phyloP scores from a whole-genome alignment of 1,140 invertebrate genomes.

The Eriosoma lanigerum region DNA sequence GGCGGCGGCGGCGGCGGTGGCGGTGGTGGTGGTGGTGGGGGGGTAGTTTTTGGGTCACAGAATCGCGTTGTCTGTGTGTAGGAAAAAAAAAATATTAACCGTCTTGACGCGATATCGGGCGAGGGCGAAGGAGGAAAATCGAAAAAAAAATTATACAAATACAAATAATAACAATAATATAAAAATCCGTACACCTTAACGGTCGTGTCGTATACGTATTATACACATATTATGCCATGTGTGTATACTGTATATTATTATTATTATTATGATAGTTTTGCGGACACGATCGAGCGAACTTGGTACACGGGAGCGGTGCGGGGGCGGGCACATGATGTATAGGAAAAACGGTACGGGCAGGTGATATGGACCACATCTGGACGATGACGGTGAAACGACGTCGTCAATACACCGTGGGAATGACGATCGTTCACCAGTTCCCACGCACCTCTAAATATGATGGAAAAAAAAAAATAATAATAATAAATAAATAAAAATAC shows the following conservation, averaged over 20 bases:
- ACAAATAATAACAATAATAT: constrained; percentile 21
- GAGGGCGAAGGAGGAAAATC: background rate
- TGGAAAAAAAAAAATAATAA: constrained; percentile 23
- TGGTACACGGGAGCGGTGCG: background rate
- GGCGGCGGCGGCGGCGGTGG: too few species aligned
- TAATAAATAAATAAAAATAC: constrained; percentile 31
- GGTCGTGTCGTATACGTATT: background rate
- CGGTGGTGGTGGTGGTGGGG: too few species aligned
- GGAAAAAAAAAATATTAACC: background rate
- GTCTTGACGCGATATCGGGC: background rate
- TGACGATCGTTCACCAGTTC: constrained; percentile 50
- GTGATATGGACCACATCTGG: constrained; percentile 51
- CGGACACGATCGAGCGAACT: background rate
- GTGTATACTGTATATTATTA: background rate
- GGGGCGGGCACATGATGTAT: background rate
- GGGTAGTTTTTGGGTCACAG: background rate
- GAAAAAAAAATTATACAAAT: constrained; percentile 20
- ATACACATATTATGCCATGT: background rate
- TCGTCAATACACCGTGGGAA: constrained; percentile 49
- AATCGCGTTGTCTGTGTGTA: background rate
- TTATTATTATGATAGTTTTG: constrained; percentile 4
- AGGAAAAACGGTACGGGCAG: constrained; percentile 33
- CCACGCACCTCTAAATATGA: constrained; percentile 42
- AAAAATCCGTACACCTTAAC: constrained; percentile 37
- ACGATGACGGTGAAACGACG: constrained; percentile 50